Conservation (phyloP, 2,797 vertebrate species). For the Gambusia yucatana region DNA sequence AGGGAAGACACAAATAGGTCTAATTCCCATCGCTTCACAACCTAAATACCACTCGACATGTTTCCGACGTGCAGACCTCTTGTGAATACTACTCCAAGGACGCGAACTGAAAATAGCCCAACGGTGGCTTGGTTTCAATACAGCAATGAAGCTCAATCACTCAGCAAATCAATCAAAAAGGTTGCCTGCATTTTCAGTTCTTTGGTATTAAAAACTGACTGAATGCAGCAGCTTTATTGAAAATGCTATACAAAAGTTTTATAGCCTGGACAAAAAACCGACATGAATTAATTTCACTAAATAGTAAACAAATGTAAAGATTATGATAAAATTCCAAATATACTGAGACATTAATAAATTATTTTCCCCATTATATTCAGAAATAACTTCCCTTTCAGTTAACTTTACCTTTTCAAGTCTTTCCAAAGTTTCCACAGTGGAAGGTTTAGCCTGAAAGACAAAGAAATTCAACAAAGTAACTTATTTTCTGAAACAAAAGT, state of each 20-base stretch:
- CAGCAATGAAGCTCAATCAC: conserved; percentile 56
- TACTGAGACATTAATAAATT: not conserved
- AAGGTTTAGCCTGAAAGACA: conserved; percentile 88
- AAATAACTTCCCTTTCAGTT: not conserved
- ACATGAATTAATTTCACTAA: not conserved
- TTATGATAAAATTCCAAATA: not conserved
- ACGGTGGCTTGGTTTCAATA: conserved; percentile 55
- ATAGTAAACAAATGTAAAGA: not conserved
- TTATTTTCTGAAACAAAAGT: not conserved
- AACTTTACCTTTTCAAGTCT: conserved; percentile 93
- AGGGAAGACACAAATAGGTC: not conserved
- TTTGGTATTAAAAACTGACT: not conserved
- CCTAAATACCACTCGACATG: conserved; percentile 37
- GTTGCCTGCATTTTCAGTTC: not conserved
- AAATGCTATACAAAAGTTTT: not conserved
- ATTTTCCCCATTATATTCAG: not conserved
- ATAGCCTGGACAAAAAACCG: not conserved
- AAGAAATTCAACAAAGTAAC: conserved; percentile 9
- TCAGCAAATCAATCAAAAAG: conserved; percentile 32
- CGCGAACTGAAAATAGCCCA: conserved; percentile 64
- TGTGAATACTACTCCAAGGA: conserved; percentile 35
- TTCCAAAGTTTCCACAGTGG: conserved; percentile 95
- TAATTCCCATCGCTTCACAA: conserved; percentile 7
- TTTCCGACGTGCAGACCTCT: conserved; percentile 9
- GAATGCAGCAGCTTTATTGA: not conserved